phyloP scores from a whole-genome alignment of 2,888 invertebrate genomes.

The Urechis unicinctus region DNA sequence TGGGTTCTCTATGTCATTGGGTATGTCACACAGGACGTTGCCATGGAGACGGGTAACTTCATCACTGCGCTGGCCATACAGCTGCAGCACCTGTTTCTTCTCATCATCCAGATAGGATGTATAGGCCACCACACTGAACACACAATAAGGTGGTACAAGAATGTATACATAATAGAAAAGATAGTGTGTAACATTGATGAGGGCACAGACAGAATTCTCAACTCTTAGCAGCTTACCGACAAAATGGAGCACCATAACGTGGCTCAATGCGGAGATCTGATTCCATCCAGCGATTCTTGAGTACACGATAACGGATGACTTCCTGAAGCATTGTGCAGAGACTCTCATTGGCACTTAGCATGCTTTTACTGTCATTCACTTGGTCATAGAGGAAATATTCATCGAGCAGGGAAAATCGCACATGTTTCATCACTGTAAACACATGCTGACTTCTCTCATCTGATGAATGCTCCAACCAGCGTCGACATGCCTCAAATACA shows the following conservation, averaged over 20 bases:
- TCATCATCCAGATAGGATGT: conserved; percentile 18
- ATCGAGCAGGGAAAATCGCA: conserved; percentile 30
- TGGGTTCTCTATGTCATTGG: conserved; percentile 18
- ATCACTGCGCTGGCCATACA: conserved; percentile 17
- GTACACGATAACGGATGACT: conserved; percentile 14
- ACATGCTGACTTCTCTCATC: conserved; percentile 57
- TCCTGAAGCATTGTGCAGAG: conserved; percentile 12
- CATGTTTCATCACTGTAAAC: conserved; percentile 25
- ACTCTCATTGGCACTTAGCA: conserved; percentile 6
- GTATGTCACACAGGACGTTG: conserved; percentile 17
- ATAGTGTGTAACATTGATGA: neutral
- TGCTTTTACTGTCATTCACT: conserved; percentile 12
- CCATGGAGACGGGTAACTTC: conserved; percentile 6
- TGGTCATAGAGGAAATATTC: conserved; percentile 16
- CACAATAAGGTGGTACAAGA: too few species aligned
- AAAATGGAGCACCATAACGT: conserved; percentile 13
- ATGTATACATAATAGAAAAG: neutral
- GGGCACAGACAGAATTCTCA: neutral
- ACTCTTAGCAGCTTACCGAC: conserved; percentile 9
- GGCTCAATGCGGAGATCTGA: conserved; percentile 16
- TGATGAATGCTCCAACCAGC: conserved; percentile 61
- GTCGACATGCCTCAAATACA: conserved; percentile 68
- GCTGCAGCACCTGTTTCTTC: conserved; percentile 18
- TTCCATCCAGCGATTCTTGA: conserved; percentile 17
- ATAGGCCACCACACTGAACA: conserved; percentile 16